Evolutionary conservation across 2,113 vertebrate species (phyloP), one percentile per base, ranked within the genome.

Genomic region (Gallinago jamesoni): DNA sequence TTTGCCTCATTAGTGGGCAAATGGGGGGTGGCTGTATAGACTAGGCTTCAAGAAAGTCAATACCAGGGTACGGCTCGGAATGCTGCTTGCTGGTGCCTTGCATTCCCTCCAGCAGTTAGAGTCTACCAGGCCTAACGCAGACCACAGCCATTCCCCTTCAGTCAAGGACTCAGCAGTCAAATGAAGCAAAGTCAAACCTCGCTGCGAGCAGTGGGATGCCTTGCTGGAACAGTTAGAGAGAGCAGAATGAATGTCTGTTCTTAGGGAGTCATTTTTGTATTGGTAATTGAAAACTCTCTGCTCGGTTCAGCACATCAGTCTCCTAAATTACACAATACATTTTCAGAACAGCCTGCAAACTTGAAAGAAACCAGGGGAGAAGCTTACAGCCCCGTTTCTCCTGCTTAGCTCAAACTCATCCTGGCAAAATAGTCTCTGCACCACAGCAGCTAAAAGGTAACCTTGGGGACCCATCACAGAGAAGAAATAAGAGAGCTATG

Each of bases 301-400:
- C 50, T 93, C 37, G 33, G 62, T 84, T 93, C 86, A 85, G 69
- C 62, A 79, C 62, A 92, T 89, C 66, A 74, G 74, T 94, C 70
- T 91, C 37, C 91, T 87, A 87, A 93, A 94, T 94, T 64, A 72
- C n/a, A 45, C 77, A 82, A 67, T 82, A 66, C 37, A 41, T 96
- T 94, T 95, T 96, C 80, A 87, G 50, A 95, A 84, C 31, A 63
- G 74, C n/a, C 57, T 87, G 57, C 74, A 84, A 93, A 84, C 62
- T 79, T 87, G 89, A 84, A 92, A 76, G 81, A 92, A 95, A 76
- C 16, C 66, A 63, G 19, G 6, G 2, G 6, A 75, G 89, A 82
- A 68, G 48, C 62, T 80, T 81, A 59, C 25, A 87, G 16, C 16
- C 37, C 15, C 50, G n/a, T 64, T 88, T 93, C 45, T 87, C 80